A percentile compares a stretch with the other conserved stretches of the same genome.
Evolutionary conservation across 2,113 vertebrate genomes (phyloP).

Genomic region (Cyprinodon variegatus): DNA sequence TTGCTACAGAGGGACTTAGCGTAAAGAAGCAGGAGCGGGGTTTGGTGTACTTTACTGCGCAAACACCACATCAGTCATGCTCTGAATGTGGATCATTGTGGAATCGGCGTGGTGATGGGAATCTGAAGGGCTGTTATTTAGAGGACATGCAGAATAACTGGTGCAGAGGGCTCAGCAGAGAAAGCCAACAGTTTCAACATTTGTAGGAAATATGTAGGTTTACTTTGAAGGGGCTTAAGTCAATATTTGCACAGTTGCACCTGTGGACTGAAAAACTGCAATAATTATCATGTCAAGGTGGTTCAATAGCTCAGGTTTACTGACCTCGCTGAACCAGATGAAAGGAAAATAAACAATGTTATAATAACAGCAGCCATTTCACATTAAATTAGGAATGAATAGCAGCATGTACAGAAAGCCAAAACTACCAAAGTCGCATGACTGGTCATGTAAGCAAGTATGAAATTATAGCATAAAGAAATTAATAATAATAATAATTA

Average conservation of each 20-base stretch:
- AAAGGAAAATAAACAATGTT: not conserved
- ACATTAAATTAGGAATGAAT: not conserved
- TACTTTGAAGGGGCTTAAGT: conserved; percentile 10
- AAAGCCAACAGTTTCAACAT: not conserved
- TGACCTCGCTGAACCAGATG: not conserved
- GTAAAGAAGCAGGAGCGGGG: conserved; percentile 18
- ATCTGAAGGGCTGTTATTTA: conserved; percentile 21
- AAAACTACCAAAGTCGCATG: not conserved
- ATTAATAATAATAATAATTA: not conserved
- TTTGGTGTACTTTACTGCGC: conserved; percentile 45
- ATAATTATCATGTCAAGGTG: not conserved
- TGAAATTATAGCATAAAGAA: not conserved
- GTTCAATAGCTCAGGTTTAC: not conserved
- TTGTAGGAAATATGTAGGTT: not conserved
- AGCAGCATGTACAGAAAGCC: not conserved
- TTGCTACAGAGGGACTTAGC: conserved; percentile 47
- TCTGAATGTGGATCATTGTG: conserved; percentile 7
- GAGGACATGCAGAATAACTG: conserved; percentile 4
- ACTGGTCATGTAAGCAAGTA: not conserved
- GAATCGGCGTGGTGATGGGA: conserved; percentile 13
- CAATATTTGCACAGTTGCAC: conserved; percentile 22
- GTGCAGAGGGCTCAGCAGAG: conserved; percentile 5
- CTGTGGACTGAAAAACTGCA: conserved; percentile 2
- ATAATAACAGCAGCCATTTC: not conserved
- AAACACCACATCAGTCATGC: conserved; percentile 55